A percentile compares a stretch with the other conserved stretches of the same genome.
phyloP scores from a whole-genome alignment of 2,888 invertebrate species.

The Watsonalla binaria region DNA sequence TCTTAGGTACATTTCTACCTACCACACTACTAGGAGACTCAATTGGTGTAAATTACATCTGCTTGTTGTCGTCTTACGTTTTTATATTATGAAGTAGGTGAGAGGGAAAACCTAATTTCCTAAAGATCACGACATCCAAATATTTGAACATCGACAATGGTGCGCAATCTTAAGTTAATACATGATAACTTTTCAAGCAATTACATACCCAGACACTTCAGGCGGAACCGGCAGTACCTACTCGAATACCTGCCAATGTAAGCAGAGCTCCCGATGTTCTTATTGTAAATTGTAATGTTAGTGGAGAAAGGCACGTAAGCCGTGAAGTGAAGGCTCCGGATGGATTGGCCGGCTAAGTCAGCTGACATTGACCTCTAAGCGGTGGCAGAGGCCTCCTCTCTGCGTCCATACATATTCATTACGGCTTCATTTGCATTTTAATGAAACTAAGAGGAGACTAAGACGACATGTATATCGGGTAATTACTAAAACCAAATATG shows the following conservation, averaged over 20 bases:
- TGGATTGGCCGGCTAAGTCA: conserved; percentile 41
- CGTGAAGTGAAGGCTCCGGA: conserved; percentile 32
- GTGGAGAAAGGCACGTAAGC: conserved; percentile 34
- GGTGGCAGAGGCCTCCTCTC: conserved; percentile 57
- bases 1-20: no score
- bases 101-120: not conserved
- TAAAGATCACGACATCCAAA: conserved; percentile 8
- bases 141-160: conserved; percentile 26
- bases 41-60: not conserved
- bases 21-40: no score
- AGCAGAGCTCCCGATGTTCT: conserved; percentile 33
- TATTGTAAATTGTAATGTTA: conserved; percentile 24
- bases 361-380: conserved; percentile 69
- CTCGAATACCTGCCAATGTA: conserved; percentile 26
- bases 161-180: conserved; percentile 20
- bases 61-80: not conserved
- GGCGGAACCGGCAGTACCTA: conserved; percentile 46
- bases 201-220: conserved; percentile 25
- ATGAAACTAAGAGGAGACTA: conserved; percentile 45
- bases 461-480: conserved; percentile 30
- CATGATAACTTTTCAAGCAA: conserved; percentile 30
- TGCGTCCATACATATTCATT: conserved; percentile 58
- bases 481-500: not conserved
- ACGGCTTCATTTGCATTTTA: conserved; percentile 58
- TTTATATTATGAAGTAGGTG: not conserved